Conservation (phyloP, 1,140 invertebrate genomes). For the Halictus rubicundus region DNA sequence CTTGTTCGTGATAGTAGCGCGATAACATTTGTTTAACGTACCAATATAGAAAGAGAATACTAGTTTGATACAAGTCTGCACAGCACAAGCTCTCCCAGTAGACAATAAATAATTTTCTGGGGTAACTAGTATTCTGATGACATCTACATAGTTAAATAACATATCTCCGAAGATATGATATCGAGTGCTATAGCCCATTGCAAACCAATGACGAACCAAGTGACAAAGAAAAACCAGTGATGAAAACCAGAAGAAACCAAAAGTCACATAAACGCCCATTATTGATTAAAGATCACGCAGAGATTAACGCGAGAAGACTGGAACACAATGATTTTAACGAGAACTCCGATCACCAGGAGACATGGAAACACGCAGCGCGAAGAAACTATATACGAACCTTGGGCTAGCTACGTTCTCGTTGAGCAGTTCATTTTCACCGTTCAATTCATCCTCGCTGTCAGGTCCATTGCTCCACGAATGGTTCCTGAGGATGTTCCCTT, state of each 20-base stretch:
- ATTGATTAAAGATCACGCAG: background rate
- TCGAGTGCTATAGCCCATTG: background rate
- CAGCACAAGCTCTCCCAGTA: no score
- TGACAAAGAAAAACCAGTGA: conserved; percentile 9
- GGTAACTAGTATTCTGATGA: background rate
- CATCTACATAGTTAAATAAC: background rate
- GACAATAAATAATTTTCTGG: background rate
- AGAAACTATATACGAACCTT: conserved; percentile 52
- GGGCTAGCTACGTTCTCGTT: conserved; percentile 28
- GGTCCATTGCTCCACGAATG: conserved; percentile 63
- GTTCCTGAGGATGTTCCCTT: conserved; percentile 52
- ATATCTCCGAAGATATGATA: background rate
- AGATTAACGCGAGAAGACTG: background rate
- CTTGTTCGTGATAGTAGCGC: background rate
- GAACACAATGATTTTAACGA: background rate
- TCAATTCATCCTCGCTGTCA: conserved; percentile 53
- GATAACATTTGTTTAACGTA: no score
- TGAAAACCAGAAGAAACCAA: background rate
- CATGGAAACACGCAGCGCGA: conserved; percentile 1
- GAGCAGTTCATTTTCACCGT: conserved; percentile 51
- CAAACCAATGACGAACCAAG: background rate
- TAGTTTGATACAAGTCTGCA: background rate
- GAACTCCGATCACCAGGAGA: background rate
- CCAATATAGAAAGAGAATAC: background rate
- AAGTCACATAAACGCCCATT: background rate